These are phyloP conservation scores for Eucidaris tribuloides DNA, from an alignment of 35 echinoderm and acorn worm species.

Conservation along the genomic window DNA sequence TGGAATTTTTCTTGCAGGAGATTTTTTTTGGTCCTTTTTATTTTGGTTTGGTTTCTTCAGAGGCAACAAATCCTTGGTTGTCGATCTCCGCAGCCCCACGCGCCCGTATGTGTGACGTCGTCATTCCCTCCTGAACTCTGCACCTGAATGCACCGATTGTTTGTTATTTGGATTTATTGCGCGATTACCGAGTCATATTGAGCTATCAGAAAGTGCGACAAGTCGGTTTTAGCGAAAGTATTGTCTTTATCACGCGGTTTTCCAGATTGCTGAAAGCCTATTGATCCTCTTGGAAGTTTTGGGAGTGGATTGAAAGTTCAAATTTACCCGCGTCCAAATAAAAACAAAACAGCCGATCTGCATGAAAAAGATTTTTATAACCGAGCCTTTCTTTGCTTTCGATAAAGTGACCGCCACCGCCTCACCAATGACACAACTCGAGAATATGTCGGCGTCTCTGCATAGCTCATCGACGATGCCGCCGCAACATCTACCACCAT, in stretches of 20 bases:
- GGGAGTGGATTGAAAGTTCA: not conserved
- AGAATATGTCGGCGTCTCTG: constrained; percentile 6
- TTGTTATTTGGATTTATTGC: constrained; percentile 35
- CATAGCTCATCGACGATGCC: constrained; percentile 15
- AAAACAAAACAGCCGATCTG: not conserved
- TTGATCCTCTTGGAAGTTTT: not conserved
- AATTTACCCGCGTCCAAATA: not conserved
- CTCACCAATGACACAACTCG: not conserved
- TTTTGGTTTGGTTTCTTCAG: not conserved
- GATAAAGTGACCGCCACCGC: no score
- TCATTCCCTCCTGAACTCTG: not conserved
- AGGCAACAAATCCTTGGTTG: not conserved
- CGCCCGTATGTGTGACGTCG: not conserved
- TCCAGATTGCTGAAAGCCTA: not conserved
- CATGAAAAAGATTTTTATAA: not conserved
- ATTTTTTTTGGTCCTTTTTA: not conserved
- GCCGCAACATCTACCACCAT: constrained; percentile 11
- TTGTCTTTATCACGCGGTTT: not conserved
- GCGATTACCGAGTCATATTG: constrained; percentile 12
- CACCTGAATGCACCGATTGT: not conserved
- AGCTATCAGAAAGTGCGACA: not conserved
- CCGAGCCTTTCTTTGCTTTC: not conserved
- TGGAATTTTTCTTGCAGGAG: not conserved
- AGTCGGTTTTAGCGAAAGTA: not conserved
- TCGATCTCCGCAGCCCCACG: not conserved